Evolutionary conservation across 1,140 invertebrate genomes (phyloP), one percentile per base, ranked within the genome.

Genomic region (Colletes gigas): DNA sequence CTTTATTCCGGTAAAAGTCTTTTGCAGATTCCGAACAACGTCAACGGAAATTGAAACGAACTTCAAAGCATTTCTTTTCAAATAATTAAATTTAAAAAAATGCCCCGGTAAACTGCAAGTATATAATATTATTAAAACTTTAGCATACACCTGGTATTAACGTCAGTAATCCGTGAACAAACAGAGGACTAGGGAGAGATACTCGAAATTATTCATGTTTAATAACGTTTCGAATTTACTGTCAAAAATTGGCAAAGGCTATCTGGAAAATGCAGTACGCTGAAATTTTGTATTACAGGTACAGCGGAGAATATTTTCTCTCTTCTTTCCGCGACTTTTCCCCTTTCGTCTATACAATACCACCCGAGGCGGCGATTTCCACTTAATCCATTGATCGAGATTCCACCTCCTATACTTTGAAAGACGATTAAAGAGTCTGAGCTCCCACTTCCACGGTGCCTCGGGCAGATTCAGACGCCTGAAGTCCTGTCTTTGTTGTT

Each of bases 361-460:
- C 69, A 63, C 71, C 54, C 30, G 0, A 9, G 71, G 78, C 71
- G 71, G 9, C 19, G 62, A 80, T 75, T 78, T 57, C 69, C 78
- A 80, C 78, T 77, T 77, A 81, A 81, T 76, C 54, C 79, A 67
- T 69, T 55, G 72, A 76, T 81, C 55, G 79, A 68, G 79, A 69
- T 81, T 69, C 76, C 79, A 69, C 77, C 79, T 81, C 30, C 65
- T 76, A 60, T 66, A 70, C 73, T 70, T 81, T 68, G 55, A 81
- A 81, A 77, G 73, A 57, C 79, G 79, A 81, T 81, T 81, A 77
- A 66, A 69, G 55, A 68, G 79, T 67, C 78, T 75, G 70, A 79
- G 77, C 77, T 55, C 41, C 70, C 71, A 65, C 63, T 75, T 75
- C 47, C 21, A 52, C 78, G 52, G 63, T 17, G 71, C 71, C 78